Base-by-base conservation (phyloP, 2,888 invertebrate species). In the Ferrisia virgata region DNA sequence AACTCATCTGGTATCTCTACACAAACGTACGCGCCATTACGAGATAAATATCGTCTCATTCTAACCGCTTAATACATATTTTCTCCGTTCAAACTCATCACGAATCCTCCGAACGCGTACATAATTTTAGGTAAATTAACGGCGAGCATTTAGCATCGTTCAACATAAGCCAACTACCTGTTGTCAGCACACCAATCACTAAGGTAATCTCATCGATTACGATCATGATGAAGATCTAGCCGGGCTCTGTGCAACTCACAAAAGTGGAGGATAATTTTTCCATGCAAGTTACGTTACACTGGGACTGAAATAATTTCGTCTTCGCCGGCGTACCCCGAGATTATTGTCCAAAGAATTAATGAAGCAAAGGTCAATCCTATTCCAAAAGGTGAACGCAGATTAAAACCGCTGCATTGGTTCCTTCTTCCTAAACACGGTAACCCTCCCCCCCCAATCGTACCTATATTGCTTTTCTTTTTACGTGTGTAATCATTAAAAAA, bases 281-380 rank as follows among this genome's bases (percentile, higher is more conserved):
- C 47, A 47, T 5, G 18, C 40, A 40, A 1, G 4, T 9, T 53
- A 5, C 22, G 6, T 18, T 8, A 22, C 0, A 9, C 53, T n/a
- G n/a, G n/a, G n/a, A n/a, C 53, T 22, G 53, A 53, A 9, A 53
- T 15, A 18, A 53, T 22, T n/a, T 25, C 28, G 18, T 18, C n/a
- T 18, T 18, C 58, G 28, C 15, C 58, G 3, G 22, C 5, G n/a
- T 72, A 33, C 15, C 15, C 33, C 43, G 58, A 53, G 78, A 76
- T 84, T 76, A 84, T 84, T 84, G 84, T 84, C 84, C 69, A 83
- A 72, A 84, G 79, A 84, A 84, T 84, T 84, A 84, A 84, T 84
- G 84, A 84, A 80, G 80, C 25, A 69, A 53, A 79, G 84, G 84
- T 84, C 84, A 84, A 84, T 84, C 39, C 80, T 80, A 84, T 84